Evolutionary conservation across 2,888 invertebrate genomes (phyloP), one percentile per base, ranked within the genome.

Genomic region (Callosobruchus maculatus): DNA sequence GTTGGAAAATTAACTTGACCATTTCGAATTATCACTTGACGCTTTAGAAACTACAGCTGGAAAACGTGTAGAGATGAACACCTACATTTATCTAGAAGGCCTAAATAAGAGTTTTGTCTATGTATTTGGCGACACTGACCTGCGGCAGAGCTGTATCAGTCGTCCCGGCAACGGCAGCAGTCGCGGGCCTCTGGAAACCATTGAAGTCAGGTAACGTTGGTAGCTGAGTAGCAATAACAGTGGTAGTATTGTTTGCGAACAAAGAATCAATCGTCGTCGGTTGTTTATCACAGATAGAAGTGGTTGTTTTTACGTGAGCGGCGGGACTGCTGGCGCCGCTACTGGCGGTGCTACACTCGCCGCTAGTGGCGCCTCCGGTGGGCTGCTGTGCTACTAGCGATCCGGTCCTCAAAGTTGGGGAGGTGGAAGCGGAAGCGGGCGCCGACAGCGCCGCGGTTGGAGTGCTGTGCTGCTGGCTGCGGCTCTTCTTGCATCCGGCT

Each of bases 181-280:
- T 70, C 20, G 21, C 31, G 77, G 84, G 81, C 80, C 85, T 86
- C 76, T 87, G 87, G 82, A 87, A 87, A 86, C 86, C 86, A 80
- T 86, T 86, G 81, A 87, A 87, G 82, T 87, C 87, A 86, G 87
- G 87, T 86, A 87, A 86, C 86, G 83, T 79, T 80, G 82, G 80
- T 81, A 82, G 76, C 78, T 83, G 83, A 82, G 85, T 80, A 67
- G 22, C 21, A 68, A 21, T 22, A 21, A 68, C 68, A 21, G 68
- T 21, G 21, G 68, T 21, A 21, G 68, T 21, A 9, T 1, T 21
- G 1, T 49, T 49, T 21, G 68, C 68, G 22, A 80, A 80, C 80
- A 81, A 81, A 78, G 79, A 81, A 81, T 75, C 77, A 82, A 70
- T 70, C 68, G 22, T 70, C 68, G 22, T 68, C 26, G 30, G 21